Evolutionary conservation across 2,113 vertebrate genomes (phyloP), one percentile per base, ranked within the genome.

Genomic region (Orthonyx spaldingii): DNA sequence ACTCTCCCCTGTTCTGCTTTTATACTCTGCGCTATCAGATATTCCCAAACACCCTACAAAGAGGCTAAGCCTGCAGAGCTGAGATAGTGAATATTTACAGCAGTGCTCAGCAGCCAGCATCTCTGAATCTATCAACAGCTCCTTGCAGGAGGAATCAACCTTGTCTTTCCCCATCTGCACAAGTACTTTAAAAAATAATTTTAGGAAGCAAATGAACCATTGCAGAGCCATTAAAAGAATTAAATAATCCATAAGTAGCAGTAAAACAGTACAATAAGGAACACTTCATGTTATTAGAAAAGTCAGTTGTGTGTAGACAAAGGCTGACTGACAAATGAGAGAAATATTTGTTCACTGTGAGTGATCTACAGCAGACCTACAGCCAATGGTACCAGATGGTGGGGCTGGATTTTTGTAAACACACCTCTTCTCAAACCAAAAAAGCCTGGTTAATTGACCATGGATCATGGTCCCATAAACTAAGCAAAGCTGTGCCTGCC

Each of bases 221-320:
- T 81, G n/a, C 60, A 84, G 49, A 90, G 47, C 55, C 32, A 64
- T 89, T 90, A 70, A 93, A 96, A 92, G 32, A 93, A 94, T 81
- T 93, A 93, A 95, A 95, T 90, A 93, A 95, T 92, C 71, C 79
- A 71, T 89, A 94, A 86, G 80, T 52, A 87, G 41, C 44, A 77
- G 72, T 86, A 68, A 93, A 95, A 94, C 33, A 33, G 60, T 55
- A 68, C 90, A 84, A 68, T 65, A 84, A 90, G 39, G 83, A 87
- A 68, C 53, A 33, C 21, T 52, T 83, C 52, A 32, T 27, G 52
- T 39, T 93, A 87, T 93, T 89, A 78, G 76, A 84, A 84, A 89
- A 94, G 55, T 81, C 64, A 86, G 63, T 56, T 81, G 16, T 60
- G 27, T 93, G 83, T 78, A 64, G 72, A 89, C 71, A 81, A 68